phyloP scores from a whole-genome alignment of 2,888 invertebrate genomes.

The Argyra leucocephala region DNA sequence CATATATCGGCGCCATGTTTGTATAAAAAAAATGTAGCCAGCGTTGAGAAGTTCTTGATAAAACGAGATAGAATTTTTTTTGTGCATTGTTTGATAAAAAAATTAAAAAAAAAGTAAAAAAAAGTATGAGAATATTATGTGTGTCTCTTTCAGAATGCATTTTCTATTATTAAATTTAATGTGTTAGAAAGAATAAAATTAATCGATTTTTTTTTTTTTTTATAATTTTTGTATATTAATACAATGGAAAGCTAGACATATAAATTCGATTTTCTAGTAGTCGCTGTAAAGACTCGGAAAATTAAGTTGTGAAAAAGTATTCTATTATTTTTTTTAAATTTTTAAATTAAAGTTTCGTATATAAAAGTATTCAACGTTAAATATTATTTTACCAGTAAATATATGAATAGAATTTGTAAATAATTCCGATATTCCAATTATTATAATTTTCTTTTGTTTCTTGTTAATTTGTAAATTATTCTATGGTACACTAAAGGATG shows the following conservation, averaged over 20 bases:
- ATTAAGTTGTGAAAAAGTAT: not conserved
- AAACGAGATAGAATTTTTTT: slow-evolving; percentile 2
- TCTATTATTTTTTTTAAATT: not conserved
- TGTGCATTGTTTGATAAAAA: slow-evolving; percentile 4
- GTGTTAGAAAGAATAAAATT: not conserved
- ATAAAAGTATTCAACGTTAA: not conserved
- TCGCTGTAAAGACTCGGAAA: slow-evolving; percentile 4
- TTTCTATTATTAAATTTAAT: not conserved
- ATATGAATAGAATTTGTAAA: too few species aligned
- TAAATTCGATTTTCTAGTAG: slow-evolving; percentile 3
- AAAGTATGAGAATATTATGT: not conserved
- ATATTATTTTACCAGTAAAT: not conserved
- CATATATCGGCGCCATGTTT: not conserved
- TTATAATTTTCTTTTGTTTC: not conserved
- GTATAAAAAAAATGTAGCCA: slow-evolving; percentile 6
- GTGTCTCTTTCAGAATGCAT: not conserved
- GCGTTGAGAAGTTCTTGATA: slow-evolving; percentile 4
- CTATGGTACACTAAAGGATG: not conserved
- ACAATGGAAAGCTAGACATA: slow-evolving; percentile 3
- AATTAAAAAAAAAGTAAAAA: not conserved
- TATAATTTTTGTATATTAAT: not conserved
- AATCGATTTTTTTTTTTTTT: not conserved
- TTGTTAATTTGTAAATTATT: not conserved
- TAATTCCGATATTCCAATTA: too few species aligned
- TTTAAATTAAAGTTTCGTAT: not conserved